A percentile compares a stretch with the other conserved stretches of the same genome.
Evolutionary conservation across 2,888 invertebrate species (phyloP).

Genomic region (Metallyticus violacea): DNA sequence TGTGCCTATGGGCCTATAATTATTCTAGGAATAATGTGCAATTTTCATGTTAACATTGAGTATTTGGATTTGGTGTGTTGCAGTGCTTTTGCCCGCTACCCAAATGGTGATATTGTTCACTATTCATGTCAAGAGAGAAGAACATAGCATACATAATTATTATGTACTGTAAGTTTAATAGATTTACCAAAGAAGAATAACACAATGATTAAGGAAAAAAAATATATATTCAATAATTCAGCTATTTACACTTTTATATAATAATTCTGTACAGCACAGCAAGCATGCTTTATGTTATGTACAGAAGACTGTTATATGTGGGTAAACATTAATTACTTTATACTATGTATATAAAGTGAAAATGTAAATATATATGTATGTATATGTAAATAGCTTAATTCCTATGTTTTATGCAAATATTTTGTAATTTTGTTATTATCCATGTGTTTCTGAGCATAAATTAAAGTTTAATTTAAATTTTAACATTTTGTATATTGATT

Average conservation of each 20-base stretch:
- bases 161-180: no score
- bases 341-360: no score
- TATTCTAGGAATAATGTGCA: no score
- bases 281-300: background rate
- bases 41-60: no score
- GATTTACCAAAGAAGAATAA: background rate
- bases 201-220: no score
- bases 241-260: background rate
- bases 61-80: conserved; percentile 42
- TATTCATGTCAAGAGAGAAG: conserved; percentile 72
- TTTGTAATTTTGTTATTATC: background rate
- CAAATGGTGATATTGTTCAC: conserved; percentile 89
- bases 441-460: background rate
- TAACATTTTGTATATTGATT: background rate
- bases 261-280: no score
- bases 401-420: background rate
- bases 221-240: no score
- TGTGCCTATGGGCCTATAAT: no score
- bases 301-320: background rate
- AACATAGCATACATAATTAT: conserved; percentile 1
- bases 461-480: background rate
- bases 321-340: background rate
- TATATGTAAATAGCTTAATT: background rate
- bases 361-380: background rate
- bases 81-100: conserved; percentile 89